Evolutionary conservation across 2,113 vertebrate genomes (phyloP), one percentile per base, ranked within the genome.

Genomic region (Clinocottus analis): DNA sequence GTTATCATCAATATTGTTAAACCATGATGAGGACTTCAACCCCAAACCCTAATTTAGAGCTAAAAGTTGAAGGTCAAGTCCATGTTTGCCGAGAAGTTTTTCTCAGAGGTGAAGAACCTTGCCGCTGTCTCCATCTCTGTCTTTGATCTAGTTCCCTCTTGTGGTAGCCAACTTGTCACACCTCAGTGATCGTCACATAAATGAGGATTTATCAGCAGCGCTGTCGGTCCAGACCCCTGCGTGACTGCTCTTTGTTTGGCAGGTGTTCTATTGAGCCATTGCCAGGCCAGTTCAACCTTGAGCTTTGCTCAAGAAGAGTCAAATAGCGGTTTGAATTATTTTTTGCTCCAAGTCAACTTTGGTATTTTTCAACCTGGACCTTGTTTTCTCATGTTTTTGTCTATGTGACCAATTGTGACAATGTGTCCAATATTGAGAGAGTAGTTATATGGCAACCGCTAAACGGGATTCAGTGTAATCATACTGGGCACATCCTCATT

Each of bases 201-300:
- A 94, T 92, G 82, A 92, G 88, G 87, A 94, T 92, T 84, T 92
- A 93, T 94, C 78, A 75, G 76, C 62, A 65, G n/a, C 10, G 71
- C 81, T 63, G 60, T 56, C 84, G 45, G 62, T 63, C 65, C 72
- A 76, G 59, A 80, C 80, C 80, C 35, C 53, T 47, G 82, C 76
- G 75, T 81, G 82, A 59, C 63, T 66, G 75, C 83, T 66, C 78
- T 37, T 84, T 73, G 66, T 92, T 84, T 83, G 87, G 72, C 86
- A 87, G 86, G 73, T 80, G 66, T 77, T 86, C 62, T 60, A 47
- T 73, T 75, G 72, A 23, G 7, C 8, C 19, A 12, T 29, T 79
- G 67, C 75, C 64, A 78, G 81, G 64, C 61, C 76, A 82, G 64
- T 81, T 77, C 82, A 81, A 71, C 62, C 72, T 82, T 91, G 39